A percentile compares a stretch with the other conserved stretches of the same genome.
phyloP scores from a whole-genome alignment of 2,888 invertebrate species.

The Platycheirus rosarum region DNA sequence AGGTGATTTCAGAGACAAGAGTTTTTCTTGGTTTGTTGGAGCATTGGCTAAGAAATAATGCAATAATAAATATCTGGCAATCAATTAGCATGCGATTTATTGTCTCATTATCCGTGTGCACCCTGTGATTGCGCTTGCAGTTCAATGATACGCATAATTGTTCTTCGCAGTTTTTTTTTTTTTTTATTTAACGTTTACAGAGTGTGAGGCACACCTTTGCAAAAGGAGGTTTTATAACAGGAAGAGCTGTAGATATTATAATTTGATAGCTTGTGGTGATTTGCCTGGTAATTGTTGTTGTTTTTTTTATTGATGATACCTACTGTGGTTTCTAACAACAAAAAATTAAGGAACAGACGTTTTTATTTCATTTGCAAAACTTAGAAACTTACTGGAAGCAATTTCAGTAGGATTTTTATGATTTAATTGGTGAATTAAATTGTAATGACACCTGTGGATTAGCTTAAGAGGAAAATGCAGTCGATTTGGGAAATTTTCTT shows the following conservation, averaged over 20 bases:
- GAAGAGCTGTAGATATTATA: slow-evolving; percentile 29
- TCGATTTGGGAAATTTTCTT: too few relatives aligned
- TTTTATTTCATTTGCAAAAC: slow-evolving; percentile 4
- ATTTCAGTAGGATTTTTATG: slow-evolving; percentile 1
- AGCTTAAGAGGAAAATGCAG: too few relatives aligned
- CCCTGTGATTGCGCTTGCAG: slow-evolving; percentile 29
- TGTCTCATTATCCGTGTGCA: slow-evolving; percentile 59
- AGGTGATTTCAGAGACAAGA: slow-evolving; percentile 16
- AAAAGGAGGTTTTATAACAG: not conserved
- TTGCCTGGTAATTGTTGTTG: slow-evolving; percentile 13
- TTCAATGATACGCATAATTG: slow-evolving; percentile 4
- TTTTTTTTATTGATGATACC: slow-evolving; percentile 18
- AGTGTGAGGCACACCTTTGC: slow-evolving; percentile 9
- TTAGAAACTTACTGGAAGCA: not conserved
- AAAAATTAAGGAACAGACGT: not conserved
- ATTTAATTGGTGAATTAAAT: slow-evolving; percentile 1
- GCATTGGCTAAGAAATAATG: slow-evolving; percentile 14
- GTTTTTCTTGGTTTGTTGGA: slow-evolving; percentile 1
- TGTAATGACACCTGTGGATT: not conserved
- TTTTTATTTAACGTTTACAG: too few relatives aligned
- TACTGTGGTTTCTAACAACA: slow-evolving; percentile 1
- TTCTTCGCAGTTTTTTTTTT: not conserved
- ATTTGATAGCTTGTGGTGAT: slow-evolving; percentile 39
- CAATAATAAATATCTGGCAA: slow-evolving; percentile 53
- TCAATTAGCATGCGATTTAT: slow-evolving; percentile 69